These are phyloP conservation scores for Parazoanthus atlanticus DNA, from an alignment of 92 coral and sea anemone genomes.

Conservation along the genomic window DNA sequence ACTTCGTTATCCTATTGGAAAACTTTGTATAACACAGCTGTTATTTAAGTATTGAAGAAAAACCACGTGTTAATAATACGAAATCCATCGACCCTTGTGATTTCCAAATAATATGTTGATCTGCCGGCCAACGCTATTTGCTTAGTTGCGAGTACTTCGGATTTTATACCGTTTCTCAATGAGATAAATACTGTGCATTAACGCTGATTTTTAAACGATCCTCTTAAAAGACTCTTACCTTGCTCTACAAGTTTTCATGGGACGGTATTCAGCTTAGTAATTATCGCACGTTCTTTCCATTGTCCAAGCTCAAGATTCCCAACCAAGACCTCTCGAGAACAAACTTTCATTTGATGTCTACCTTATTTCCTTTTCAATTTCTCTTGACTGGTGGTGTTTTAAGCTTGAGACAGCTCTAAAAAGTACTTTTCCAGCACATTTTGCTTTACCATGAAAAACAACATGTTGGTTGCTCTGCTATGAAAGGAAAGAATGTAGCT, in stretches of 20 bases:
- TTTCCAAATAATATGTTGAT: not conserved
- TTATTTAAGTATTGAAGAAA: too few relatives aligned
- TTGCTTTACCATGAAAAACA: not conserved
- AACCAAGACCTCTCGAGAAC: not conserved
- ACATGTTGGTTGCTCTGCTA: conserved; percentile 7
- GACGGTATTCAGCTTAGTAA: not conserved
- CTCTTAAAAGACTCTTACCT: not conserved
- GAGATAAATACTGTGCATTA: not conserved
- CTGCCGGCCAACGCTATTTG: not conserved
- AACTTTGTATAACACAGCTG: too few relatives aligned
- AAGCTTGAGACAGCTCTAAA: not conserved
- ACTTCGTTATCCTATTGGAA: too few relatives aligned
- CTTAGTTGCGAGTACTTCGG: not conserved
- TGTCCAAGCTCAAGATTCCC: not conserved
- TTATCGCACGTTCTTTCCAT: not conserved
- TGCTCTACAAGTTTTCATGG: not conserved
- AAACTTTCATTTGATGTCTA: not conserved
- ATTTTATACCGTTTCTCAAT: too few relatives aligned
- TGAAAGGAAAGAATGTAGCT: conserved; percentile 14
- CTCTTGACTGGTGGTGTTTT: not conserved
- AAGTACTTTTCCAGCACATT: not conserved
- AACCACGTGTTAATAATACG: too few relatives aligned
- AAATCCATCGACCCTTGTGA: not conserved
- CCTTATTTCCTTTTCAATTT: not conserved
- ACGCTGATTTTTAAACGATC: not conserved